Conservation (phyloP, 2,797 vertebrate genomes). For the Thunnus albacares region DNA sequence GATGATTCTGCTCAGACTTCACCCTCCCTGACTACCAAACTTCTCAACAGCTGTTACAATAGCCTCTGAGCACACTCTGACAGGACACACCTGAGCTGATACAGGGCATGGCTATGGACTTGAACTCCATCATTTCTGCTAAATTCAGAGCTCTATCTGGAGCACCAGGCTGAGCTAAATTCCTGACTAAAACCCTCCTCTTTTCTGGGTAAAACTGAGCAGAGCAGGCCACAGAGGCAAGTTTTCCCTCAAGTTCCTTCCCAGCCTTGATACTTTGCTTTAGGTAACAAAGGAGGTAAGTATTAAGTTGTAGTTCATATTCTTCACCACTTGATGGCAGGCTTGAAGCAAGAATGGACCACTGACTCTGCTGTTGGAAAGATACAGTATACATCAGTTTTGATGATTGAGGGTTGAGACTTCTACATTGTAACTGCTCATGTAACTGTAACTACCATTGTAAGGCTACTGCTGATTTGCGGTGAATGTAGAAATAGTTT, state of each 20-base stretch:
- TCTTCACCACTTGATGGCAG: conserved; percentile 17
- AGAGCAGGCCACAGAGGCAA: conserved; percentile 45
- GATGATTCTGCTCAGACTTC: conserved; percentile 57
- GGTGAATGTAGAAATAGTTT: conserved; percentile 54
- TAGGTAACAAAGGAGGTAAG: conserved; percentile 46
- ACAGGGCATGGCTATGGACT: conserved; percentile 75
- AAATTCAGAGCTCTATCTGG: conserved; percentile 43
- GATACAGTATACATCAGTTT: background rate
- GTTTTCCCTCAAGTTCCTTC: conserved; percentile 33
- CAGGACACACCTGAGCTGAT: conserved; percentile 75
- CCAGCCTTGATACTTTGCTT: conserved; percentile 48
- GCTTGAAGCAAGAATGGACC: background rate
- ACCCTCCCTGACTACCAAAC: conserved; percentile 57
- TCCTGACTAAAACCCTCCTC: conserved; percentile 40
- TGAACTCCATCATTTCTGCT: conserved; percentile 52
- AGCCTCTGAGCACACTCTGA: conserved; percentile 70
- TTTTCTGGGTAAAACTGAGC: conserved; percentile 55
- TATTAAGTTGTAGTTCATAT: conserved; percentile 36
- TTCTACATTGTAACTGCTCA: background rate
- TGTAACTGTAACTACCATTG: background rate
- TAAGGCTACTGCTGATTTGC: conserved; percentile 64
- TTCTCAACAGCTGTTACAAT: conserved; percentile 69
- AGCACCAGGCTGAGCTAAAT: background rate
- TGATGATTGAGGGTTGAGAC: background rate
- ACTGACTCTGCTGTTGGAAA: conserved; percentile 35